Conservation (phyloP, 2,888 invertebrate species). For the Tachina fera region DNA sequence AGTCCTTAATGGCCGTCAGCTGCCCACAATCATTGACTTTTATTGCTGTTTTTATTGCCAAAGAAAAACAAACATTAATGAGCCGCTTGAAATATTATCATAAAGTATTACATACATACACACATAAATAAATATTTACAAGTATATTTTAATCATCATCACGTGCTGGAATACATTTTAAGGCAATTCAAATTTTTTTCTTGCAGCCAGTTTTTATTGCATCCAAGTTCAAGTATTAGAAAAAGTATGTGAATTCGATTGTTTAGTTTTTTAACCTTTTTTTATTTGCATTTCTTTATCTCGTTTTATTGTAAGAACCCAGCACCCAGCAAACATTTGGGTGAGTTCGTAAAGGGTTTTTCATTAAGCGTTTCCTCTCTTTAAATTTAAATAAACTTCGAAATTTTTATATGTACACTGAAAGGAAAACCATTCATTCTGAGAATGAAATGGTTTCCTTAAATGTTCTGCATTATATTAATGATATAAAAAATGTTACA, state of each 20-base stretch:
- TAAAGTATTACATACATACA: background rate
- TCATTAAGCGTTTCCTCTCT: too few species aligned
- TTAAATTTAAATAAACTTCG: too few species aligned
- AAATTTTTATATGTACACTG: too few species aligned
- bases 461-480: too few species aligned
- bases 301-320: background rate
- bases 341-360: background rate
- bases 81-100: slow-evolving; percentile 8
- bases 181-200: background rate
- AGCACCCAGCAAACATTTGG: slow-evolving; percentile 1
- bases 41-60: background rate
- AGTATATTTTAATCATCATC: slow-evolving; percentile 36
- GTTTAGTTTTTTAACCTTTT: background rate
- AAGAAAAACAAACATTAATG: slow-evolving; percentile 12
- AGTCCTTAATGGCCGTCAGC: slow-evolving; percentile 39
- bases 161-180: slow-evolving; percentile 59
- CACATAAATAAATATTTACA: background rate
- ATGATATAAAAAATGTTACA: too few species aligned
- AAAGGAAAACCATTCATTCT: too few species aligned
- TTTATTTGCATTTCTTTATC: background rate
- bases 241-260: background rate
- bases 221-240: slow-evolving; percentile 46
- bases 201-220: slow-evolving; percentile 29
- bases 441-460: too few species aligned
- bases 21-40: slow-evolving; percentile 33